phyloP scores from a whole-genome alignment of 2,888 invertebrate genomes.

The Nephrotoma guestfalica region DNA sequence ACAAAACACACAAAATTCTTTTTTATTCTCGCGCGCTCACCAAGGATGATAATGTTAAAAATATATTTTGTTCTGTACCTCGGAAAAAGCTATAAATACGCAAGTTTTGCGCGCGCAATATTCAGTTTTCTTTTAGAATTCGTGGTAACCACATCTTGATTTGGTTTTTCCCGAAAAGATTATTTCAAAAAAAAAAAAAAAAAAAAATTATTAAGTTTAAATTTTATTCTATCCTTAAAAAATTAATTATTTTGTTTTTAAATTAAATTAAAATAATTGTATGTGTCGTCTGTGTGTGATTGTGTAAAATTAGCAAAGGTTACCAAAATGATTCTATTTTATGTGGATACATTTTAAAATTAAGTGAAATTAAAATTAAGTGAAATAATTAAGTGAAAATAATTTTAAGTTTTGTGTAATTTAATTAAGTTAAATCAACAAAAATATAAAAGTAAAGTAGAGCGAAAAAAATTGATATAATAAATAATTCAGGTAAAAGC shows the following conservation, averaged over 20 bases:
- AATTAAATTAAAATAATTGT: not conserved
- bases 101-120: slow-evolving; percentile 1
- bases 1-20: not conserved
- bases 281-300: not conserved
- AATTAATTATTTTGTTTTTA: not conserved
- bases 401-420: not conserved
- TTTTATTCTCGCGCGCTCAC: not conserved
- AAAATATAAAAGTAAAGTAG: not conserved
- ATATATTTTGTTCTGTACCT: not conserved
- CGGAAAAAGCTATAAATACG: not conserved
- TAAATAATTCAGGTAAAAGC: not conserved
- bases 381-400: not conserved
- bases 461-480: no score
- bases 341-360: not conserved
- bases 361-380: not conserved
- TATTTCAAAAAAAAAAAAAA: not conserved
- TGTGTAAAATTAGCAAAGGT: not conserved
- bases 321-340: not conserved
- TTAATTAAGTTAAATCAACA: not conserved
- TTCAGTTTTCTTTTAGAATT: slow-evolving; percentile 2
- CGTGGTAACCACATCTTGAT: not conserved
- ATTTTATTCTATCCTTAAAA: not conserved
- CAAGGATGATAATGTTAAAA: not conserved
- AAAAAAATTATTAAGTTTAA: not conserved
- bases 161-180: not conserved